A percentile compares a stretch with the other conserved stretches of the same genome.
Evolutionary conservation across 1,140 invertebrate genomes (phyloP).

Genomic region (Phortica variegata): DNA sequence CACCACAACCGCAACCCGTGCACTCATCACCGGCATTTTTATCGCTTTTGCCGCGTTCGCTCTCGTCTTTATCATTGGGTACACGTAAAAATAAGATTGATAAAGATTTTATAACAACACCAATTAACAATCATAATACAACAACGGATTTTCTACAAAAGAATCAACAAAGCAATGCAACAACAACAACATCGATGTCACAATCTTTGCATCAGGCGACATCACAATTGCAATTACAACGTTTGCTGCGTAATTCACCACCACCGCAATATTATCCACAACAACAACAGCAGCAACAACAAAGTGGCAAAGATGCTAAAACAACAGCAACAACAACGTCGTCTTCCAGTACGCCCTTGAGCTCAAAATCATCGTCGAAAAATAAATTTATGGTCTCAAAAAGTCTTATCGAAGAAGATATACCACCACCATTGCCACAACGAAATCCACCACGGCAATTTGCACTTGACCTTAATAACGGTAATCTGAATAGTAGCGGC

Average conservation of each 20-base stretch:
- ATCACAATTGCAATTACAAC: conserved; percentile 23
- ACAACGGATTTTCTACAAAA: conserved; percentile 40
- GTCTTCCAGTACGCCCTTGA: too few species aligned
- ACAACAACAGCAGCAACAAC: conserved; percentile 32
- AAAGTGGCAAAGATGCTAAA: conserved; percentile 37
- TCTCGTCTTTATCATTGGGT: conserved; percentile 59
- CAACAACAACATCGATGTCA: conserved; percentile 32
- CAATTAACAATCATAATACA: conserved; percentile 25
- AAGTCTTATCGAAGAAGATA: conserved; percentile 57
- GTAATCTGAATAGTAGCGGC: too few species aligned
- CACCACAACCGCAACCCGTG: conserved; percentile 30
- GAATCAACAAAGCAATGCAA: conserved; percentile 24
- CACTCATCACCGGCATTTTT: conserved; percentile 57
- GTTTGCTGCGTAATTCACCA: conserved; percentile 18
- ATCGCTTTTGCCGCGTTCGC: conserved; percentile 61
- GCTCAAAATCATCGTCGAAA: conserved; percentile 23
- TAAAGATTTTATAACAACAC: conserved; percentile 42
- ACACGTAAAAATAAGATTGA: conserved; percentile 53
- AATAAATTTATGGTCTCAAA: conserved; percentile 37
- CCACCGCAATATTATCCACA: conserved; percentile 29
- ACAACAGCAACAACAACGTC: background rate
- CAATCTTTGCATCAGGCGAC: conserved; percentile 42
- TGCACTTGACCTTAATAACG: conserved; percentile 30
- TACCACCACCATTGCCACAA: conserved; percentile 60
- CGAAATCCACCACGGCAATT: conserved; percentile 49